These are phyloP conservation scores for Belgica antarctica DNA, from an alignment of 2,888 invertebrate species.

Conservation along the genomic window DNA sequence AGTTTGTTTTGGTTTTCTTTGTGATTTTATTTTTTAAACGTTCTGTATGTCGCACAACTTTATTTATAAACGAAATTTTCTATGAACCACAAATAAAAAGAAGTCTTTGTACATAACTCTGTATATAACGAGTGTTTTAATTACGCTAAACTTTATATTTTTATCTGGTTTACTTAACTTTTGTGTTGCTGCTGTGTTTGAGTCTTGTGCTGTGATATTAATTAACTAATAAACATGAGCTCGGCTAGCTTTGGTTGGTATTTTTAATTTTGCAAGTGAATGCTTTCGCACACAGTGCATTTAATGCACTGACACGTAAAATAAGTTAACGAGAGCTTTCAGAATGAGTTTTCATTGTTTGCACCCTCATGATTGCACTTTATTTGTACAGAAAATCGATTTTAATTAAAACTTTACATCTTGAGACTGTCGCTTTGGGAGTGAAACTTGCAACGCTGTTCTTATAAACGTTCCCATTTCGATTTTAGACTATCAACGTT, in stretches of 20 bases:
- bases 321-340: constrained; percentile 1
- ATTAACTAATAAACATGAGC: constrained; percentile 26
- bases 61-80: neutral
- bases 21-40: neutral
- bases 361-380: constrained; percentile 23
- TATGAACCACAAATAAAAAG: constrained; percentile 4
- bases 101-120: constrained; percentile 21
- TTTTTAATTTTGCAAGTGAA: constrained; percentile 1
- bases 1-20: neutral
- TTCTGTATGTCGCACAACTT: neutral
- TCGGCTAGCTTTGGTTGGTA: neutral
- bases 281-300: constrained; percentile 7
- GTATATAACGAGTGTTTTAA: constrained; percentile 32
- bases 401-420: constrained; percentile 17
- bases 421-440: neutral
- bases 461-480: no score
- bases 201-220: neutral
- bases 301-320: constrained; percentile 21
- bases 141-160: constrained; percentile 5
- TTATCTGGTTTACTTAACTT: constrained; percentile 13
- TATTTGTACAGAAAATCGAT: neutral
- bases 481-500: constrained; percentile 65
- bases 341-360: neutral
- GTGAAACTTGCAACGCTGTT: no score
- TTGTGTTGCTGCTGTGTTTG: constrained; percentile 13